These are phyloP conservation scores for Ornithoptera alexandrae DNA, from an alignment of 2,888 invertebrate species.

Conservation along the genomic window DNA sequence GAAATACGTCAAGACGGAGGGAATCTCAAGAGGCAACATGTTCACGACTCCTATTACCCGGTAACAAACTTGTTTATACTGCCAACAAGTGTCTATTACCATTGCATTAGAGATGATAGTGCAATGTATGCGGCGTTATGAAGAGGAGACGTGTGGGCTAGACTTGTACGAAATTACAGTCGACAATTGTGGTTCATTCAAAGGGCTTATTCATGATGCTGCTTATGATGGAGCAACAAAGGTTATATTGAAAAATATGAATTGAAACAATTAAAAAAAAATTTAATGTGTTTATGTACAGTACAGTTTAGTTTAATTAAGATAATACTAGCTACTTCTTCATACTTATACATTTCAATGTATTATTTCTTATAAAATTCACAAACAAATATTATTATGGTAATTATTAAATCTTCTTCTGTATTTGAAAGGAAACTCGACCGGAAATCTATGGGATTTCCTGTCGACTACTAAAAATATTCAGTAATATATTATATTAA, in stretches of 20 bases:
- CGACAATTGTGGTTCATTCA: slow-evolving; percentile 56
- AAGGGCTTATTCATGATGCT: slow-evolving; percentile 46
- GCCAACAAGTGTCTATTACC: slow-evolving; percentile 34
- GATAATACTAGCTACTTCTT: not conserved
- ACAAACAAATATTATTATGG: too few relatives aligned
- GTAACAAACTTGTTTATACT: slow-evolving; percentile 42
- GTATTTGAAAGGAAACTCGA: too few relatives aligned
- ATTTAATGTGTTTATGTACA: too few relatives aligned
- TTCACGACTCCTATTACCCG: slow-evolving; percentile 63
- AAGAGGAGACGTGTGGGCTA: slow-evolving; percentile 54
- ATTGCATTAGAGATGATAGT: slow-evolving; percentile 38
- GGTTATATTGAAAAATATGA: not conserved
- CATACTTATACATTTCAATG: too few relatives aligned
- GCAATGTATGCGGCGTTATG: slow-evolving; percentile 29
- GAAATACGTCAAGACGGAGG: slow-evolving; percentile 47
- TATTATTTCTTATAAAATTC: too few relatives aligned
- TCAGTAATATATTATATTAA: too few relatives aligned
- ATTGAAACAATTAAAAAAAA: not conserved
- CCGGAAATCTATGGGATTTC: too few relatives aligned
- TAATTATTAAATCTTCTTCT: too few relatives aligned
- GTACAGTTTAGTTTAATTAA: not conserved
- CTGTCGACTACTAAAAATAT: too few relatives aligned
- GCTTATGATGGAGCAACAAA: not conserved
- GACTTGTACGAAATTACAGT: slow-evolving; percentile 62
- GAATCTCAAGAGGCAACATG: slow-evolving; percentile 40